Percentiles rank a stretch among this genome's conserved stretches.
Conservation (phyloP, 2,113 vertebrate genomes). For the Polyodon spathula region DNA sequence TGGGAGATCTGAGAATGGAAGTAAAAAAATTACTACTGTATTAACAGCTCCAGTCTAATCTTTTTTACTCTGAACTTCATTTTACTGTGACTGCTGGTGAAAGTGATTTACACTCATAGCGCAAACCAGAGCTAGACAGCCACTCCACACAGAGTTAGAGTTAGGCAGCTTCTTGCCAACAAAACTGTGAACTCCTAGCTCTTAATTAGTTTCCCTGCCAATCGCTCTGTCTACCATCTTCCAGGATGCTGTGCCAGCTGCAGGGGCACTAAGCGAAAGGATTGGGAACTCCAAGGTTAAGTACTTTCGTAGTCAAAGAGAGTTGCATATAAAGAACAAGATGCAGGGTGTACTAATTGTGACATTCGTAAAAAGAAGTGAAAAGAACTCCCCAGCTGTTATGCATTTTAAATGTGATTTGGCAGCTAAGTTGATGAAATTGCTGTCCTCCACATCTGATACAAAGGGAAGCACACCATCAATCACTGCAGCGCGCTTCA, state of each 20-base stretch:
- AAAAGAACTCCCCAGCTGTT: slow-evolving; percentile 4
- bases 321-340: not conserved
- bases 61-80: too few species aligned
- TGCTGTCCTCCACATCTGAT: not conserved
- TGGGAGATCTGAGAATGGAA: too few species aligned
- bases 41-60: too few species aligned
- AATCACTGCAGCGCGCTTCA: not conserved
- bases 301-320: not conserved
- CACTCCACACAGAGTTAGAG: too few species aligned
- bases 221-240: not conserved
- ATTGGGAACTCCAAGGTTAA: not conserved
- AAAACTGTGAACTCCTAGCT: too few species aligned
- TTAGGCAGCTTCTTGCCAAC: too few species aligned
- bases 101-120: too few species aligned
- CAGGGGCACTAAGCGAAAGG: not conserved
- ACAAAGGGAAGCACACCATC: not conserved
- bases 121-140: too few species aligned
- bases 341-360: not conserved
- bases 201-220: not conserved
- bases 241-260: too few species aligned
- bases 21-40: too few species aligned
- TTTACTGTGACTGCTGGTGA: too few species aligned
- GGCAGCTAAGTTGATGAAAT: slow-evolving; percentile 13
- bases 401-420: slow-evolving; percentile 10
- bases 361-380: slow-evolving; percentile 6